A percentile compares a stretch with the other conserved stretches of the same genome.
These are phyloP conservation scores for Arctia plantaginis DNA, from an alignment of 2,888 invertebrate genomes.

Conservation along the genomic window DNA sequence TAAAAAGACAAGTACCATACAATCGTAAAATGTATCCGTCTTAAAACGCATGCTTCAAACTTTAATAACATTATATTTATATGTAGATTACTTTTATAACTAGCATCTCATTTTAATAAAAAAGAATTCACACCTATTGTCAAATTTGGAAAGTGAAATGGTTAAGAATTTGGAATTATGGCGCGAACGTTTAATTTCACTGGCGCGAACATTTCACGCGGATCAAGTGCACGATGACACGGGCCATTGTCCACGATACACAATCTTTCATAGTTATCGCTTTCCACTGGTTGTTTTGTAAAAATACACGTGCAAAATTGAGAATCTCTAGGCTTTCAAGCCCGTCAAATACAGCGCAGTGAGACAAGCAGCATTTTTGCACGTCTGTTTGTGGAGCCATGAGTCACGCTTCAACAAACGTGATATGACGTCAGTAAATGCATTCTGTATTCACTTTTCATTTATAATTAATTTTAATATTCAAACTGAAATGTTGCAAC, in stretches of 20 bases:
- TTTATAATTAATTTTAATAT: not conserved
- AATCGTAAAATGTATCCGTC: not conserved
- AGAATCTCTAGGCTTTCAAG: constrained; percentile 27
- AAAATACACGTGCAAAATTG: not conserved
- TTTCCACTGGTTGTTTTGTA: constrained; percentile 25
- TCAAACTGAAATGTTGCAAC: not conserved
- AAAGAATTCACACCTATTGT: constrained; percentile 51
- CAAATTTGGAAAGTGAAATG: constrained; percentile 58
- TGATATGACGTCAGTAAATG: constrained; percentile 40
- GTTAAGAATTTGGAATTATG: constrained; percentile 36
- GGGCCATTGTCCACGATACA: constrained; percentile 28
- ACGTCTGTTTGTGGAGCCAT: constrained; percentile 56
- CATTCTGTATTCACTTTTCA: constrained; percentile 26
- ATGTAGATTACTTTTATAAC: constrained; percentile 10
- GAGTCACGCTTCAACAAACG: constrained; percentile 50
- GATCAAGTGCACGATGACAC: constrained; percentile 33
- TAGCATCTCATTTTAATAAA: constrained; percentile 8
- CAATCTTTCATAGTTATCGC: constrained; percentile 29
- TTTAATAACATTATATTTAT: not conserved
- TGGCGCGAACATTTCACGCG: constrained; percentile 27
- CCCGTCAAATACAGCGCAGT: constrained; percentile 20
- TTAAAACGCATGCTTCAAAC: not conserved
- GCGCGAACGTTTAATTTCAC: constrained; percentile 48
- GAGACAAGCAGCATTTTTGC: constrained; percentile 66
- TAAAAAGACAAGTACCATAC: not conserved